phyloP scores from a whole-genome alignment of 2,113 vertebrate species.

The Lota lota region DNA sequence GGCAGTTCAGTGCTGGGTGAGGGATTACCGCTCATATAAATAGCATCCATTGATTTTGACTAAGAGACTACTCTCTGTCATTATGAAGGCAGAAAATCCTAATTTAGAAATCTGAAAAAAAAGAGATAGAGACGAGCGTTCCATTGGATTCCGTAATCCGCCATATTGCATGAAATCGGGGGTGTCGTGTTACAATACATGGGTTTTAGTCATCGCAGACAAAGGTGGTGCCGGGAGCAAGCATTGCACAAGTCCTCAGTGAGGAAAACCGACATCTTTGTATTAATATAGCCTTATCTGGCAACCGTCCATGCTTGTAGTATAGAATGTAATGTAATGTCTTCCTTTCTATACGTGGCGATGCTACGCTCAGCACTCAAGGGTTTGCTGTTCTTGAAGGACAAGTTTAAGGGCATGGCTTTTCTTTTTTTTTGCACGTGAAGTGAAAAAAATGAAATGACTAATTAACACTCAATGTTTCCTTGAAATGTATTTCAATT shows the following conservation, averaged over 20 bases:
- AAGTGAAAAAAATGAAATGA: slow-evolving; percentile 6
- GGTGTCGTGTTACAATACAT: slow-evolving; percentile 72
- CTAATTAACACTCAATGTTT: slow-evolving; percentile 18
- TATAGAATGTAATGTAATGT: slow-evolving; percentile 5
- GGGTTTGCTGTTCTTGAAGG: slow-evolving; percentile 19
- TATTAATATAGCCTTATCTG: slow-evolving; percentile 63
- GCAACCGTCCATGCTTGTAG: slow-evolving; percentile 44
- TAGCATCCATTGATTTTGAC: slow-evolving; percentile 77
- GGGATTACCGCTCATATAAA: slow-evolving; percentile 77
- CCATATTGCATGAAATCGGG: slow-evolving; percentile 76
- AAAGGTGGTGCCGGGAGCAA: slow-evolving; percentile 74
- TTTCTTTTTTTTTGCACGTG: background rate
- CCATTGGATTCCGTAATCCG: slow-evolving; percentile 75
- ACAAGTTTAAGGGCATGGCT: slow-evolving; percentile 5
- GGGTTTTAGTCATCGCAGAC: slow-evolving; percentile 73
- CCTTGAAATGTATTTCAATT: background rate
- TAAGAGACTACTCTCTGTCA: slow-evolving; percentile 74
- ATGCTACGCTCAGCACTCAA: too few species aligned
- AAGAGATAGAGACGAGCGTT: slow-evolving; percentile 52
- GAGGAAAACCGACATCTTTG: slow-evolving; percentile 56
- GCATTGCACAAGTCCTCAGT: slow-evolving; percentile 55
- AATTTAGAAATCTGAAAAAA: slow-evolving; percentile 77
- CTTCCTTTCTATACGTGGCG: background rate
- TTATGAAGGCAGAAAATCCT: slow-evolving; percentile 79
- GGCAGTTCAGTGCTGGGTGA: slow-evolving; percentile 64